phyloP scores from a whole-genome alignment of 2,888 invertebrate species.

The Dexiosoma caninum region DNA sequence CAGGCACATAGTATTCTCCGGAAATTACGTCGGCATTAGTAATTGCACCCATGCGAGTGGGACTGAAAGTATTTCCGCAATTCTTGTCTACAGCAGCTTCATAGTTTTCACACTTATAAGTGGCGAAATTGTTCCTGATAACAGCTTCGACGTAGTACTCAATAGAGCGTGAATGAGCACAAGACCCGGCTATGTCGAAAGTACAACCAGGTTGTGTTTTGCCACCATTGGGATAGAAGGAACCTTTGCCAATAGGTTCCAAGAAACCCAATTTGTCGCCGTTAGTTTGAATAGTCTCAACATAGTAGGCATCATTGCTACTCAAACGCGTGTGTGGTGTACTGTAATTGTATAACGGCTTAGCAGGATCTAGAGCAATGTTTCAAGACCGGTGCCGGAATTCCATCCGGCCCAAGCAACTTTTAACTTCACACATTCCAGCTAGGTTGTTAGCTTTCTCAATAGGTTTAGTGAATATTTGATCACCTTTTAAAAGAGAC shows the following conservation, averaged over 20 bases:
- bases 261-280: conserved; percentile 72
- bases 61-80: conserved; percentile 68
- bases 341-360: conserved; percentile 68
- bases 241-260: conserved; percentile 76
- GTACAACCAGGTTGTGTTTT: conserved; percentile 80
- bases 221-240: conserved; percentile 80
- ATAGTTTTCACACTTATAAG: conserved; percentile 69
- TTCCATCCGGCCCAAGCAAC: too few species aligned
- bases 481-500: too few species aligned
- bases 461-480: too few species aligned
- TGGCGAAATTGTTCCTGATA: conserved; percentile 69
- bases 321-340: conserved; percentile 69
- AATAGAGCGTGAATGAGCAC: conserved; percentile 78
- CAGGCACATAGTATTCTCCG: conserved; percentile 74
- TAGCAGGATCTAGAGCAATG: conserved; percentile 75
- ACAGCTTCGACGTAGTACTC: conserved; percentile 78
- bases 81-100: conserved; percentile 67
- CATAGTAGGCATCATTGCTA: conserved; percentile 72
- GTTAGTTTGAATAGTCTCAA: conserved; percentile 75
- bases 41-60: conserved; percentile 69
- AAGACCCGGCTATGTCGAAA: conserved; percentile 73
- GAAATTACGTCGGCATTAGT: conserved; percentile 66
- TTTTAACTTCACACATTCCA: too few species aligned
- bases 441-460: too few species aligned
- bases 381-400: too few species aligned